These are phyloP conservation scores for Aromia moschata DNA, from an alignment of 2,888 invertebrate species.

Conservation along the genomic window DNA sequence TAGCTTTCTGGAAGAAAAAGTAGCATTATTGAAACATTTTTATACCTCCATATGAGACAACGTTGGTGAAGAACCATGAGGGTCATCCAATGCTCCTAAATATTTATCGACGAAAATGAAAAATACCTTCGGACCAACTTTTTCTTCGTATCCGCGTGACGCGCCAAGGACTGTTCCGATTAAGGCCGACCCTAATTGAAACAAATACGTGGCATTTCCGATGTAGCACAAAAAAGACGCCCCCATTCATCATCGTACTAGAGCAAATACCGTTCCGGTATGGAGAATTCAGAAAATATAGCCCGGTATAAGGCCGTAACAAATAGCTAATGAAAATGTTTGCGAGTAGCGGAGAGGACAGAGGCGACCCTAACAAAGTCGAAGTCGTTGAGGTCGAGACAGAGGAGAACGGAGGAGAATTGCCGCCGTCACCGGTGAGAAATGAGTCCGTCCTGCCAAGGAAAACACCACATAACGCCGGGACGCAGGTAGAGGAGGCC, in stretches of 20 bases:
- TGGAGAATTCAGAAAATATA: slow-evolving; percentile 38
- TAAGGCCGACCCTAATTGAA: slow-evolving; percentile 25
- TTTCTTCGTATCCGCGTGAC: too few relatives aligned
- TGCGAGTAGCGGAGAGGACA: slow-evolving; percentile 53
- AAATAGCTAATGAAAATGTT: slow-evolving; percentile 62
- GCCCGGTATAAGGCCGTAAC: slow-evolving; percentile 54
- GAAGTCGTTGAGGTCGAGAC: slow-evolving; percentile 53
- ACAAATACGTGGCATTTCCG: slow-evolving; percentile 22
- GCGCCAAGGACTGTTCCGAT: slow-evolving; percentile 15
- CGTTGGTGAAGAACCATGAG: too few relatives aligned
- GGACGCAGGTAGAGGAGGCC: slow-evolving; percentile 50
- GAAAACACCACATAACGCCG: slow-evolving; percentile 51
- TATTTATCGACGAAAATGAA: too few relatives aligned
- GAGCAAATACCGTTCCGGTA: slow-evolving; percentile 43
- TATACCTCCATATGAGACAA: too few relatives aligned
- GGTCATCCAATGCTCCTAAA: too few relatives aligned
- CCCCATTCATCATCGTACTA: slow-evolving; percentile 44
- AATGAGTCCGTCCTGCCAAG: slow-evolving; percentile 56
- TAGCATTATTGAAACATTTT: too few relatives aligned
- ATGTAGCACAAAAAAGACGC: slow-evolving; percentile 26
- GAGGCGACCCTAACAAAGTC: slow-evolving; percentile 54
- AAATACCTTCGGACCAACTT: too few relatives aligned
- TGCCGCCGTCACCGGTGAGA: slow-evolving; percentile 60
- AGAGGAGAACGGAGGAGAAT: slow-evolving; percentile 54
- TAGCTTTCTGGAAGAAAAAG: too few relatives aligned